Evolutionary conservation across 2,113 vertebrate species (phyloP), one percentile per base, ranked within the genome.

Genomic region (Tinamus guttatus): DNA sequence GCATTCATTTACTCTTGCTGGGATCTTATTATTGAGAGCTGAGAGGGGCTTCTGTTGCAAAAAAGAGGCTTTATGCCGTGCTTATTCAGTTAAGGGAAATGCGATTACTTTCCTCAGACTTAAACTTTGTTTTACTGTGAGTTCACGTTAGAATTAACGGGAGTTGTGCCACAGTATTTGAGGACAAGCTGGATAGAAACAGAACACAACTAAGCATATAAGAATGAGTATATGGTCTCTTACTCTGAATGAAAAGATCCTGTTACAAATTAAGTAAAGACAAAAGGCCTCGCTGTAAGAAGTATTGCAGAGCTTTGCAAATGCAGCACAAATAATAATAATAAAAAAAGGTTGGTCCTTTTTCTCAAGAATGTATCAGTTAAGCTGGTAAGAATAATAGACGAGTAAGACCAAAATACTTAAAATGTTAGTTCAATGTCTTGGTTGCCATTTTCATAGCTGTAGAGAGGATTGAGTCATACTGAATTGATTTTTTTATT

Each of bases 1-100:
- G 52, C 92, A 90, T 97, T 96, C 80, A 78, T 94, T 92, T 86
- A 3, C 11, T 83, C 69, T 76, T 93, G 73, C 87, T 89, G 86
- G 3, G 9, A 19, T 85, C 27, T 82, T 67, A 20, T 43, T 71
- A 41, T 13, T 70, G 85, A 52, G 65, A 85, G 22, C 54, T 60
- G 76, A 89, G 85, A 75, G 77, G 54, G 34, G 32, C 64, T 90
- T 85, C 87, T 93, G n/a, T 79, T 79, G 51, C 47, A 3, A 62
- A 75, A 85, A 70, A 51, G 62, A 75, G 38, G 65, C 47, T 94
- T 88, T 76, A 45, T 32, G 8, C 63, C 28, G 56, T 62, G 77
- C 79, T 89, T 83, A 64, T 62, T 92, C 20, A 16, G 63, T 77
- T 16, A 49, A 67, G 59, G 52, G 56, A 87, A 88, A 78, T 70